Conservation (phyloP, 1,140 invertebrate genomes). For the Diachasmimorpha longicaudata region DNA sequence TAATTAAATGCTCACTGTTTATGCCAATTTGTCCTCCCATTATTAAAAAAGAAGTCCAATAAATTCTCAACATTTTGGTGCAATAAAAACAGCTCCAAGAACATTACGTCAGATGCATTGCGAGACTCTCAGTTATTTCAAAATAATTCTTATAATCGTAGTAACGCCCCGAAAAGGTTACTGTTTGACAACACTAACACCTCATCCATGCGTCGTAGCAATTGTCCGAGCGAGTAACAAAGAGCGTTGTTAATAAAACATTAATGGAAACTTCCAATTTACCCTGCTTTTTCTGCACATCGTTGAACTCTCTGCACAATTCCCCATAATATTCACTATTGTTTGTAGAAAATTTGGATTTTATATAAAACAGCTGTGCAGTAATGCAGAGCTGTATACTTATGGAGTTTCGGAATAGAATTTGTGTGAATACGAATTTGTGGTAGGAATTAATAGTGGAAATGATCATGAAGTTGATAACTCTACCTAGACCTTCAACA, state of each 20-base stretch:
- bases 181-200: neutral
- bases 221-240: too few relatives aligned
- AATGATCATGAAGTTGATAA: neutral
- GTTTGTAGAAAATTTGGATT: neutral
- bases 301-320: slow-evolving; percentile 29
- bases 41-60: too few relatives aligned
- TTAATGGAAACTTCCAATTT: slow-evolving; percentile 8
- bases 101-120: neutral
- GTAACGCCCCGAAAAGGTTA: neutral
- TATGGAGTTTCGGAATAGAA: neutral
- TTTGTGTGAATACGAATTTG: neutral
- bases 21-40: too few relatives aligned
- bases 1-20: too few relatives aligned
- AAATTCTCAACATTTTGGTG: too few relatives aligned
- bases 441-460: neutral
- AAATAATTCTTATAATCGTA: neutral
- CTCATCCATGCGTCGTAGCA: neutral
- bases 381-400: neutral
- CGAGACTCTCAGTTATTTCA: neutral
- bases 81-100: neutral
- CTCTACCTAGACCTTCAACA: neutral
- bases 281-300: slow-evolving; percentile 37
- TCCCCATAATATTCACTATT: slow-evolving; percentile 31
- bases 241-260: neutral
- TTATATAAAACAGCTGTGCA: neutral